Percentiles rank a stretch among this genome's conserved stretches.
Evolutionary conservation across 2,888 invertebrate species (phyloP).

Genomic region (Melinaea marsaeus): DNA sequence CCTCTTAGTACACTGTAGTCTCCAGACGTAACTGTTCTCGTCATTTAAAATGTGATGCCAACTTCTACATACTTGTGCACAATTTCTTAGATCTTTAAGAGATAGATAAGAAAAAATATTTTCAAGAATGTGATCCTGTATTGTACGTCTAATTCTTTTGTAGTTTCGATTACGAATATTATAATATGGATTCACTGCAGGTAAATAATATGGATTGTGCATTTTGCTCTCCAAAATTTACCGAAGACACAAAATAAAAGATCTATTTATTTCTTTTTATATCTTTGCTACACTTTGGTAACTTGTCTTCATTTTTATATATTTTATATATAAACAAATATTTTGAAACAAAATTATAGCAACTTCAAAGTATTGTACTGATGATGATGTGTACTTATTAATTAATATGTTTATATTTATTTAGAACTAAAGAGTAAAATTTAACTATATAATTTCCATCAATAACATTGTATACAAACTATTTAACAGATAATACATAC

Average conservation of each 20-base stretch:
- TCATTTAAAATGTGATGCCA: constrained; percentile 95
- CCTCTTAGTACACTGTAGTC: constrained; percentile 90
- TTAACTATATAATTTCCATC: neutral
- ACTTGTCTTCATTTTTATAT: neutral
- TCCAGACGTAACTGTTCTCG: constrained; percentile 97
- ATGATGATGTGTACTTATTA: too few species aligned
- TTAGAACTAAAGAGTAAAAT: too few species aligned
- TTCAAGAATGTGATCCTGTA: constrained; percentile 90
- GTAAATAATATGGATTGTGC: constrained; percentile 29
- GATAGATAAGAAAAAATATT: constrained; percentile 94
- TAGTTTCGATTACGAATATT: constrained; percentile 7
- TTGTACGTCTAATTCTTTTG: constrained; percentile 65
- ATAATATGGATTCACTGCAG: constrained; percentile 4
- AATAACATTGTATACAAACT: too few species aligned
- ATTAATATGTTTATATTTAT: too few species aligned
- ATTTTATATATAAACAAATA: too few species aligned
- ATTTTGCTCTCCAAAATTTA: constrained; percentile 1
- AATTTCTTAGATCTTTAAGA: constrained; percentile 90
- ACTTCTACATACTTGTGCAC: constrained; percentile 93
- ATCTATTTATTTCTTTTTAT: constrained; percentile 1
- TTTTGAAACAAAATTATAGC: too few species aligned
- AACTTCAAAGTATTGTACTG: too few species aligned
- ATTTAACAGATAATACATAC: too few species aligned
- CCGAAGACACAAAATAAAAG: neutral
- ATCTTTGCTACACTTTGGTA: neutral